phyloP scores from a whole-genome alignment of 2,797 vertebrate species.

The Trachops cirrhosus region DNA sequence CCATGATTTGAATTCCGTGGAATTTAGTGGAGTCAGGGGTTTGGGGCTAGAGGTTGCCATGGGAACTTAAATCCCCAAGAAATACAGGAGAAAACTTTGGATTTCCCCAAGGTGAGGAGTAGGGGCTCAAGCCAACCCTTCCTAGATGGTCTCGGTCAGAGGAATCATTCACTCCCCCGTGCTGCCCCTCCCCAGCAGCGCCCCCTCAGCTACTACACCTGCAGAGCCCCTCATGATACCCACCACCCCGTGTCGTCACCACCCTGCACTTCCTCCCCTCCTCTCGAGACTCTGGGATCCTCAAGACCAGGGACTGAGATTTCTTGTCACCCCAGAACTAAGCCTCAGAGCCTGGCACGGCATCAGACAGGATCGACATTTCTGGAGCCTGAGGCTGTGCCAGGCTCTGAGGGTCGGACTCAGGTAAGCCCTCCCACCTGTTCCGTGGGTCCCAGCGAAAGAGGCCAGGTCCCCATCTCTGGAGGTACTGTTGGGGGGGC shows the following conservation, averaged over 20 bases:
- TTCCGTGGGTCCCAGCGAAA: rapidly evolving
- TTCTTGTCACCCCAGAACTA: background rate
- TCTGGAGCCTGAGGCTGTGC: background rate
- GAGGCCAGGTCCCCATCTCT: background rate
- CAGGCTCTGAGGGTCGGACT: too few species aligned
- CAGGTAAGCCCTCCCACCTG: background rate
- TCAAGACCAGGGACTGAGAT: background rate
- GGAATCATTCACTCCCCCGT: background rate
- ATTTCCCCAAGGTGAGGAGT: background rate
- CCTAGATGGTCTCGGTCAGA: background rate
- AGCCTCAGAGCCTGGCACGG: background rate
- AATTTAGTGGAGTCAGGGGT: background rate
- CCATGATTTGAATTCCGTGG: background rate
- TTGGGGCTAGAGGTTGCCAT: background rate
- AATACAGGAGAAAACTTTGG: background rate
- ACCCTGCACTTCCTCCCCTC: background rate
- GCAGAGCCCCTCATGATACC: rapidly evolving
- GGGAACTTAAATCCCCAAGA: background rate
- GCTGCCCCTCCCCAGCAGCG: rapidly evolving
- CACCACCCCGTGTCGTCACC: rapidly evolving
- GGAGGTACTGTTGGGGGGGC: background rate
- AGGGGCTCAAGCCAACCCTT: background rate
- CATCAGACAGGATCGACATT: background rate
- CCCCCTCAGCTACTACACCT: rapidly evolving
- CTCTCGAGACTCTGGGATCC: background rate